Evolutionary conservation across 2,888 invertebrate genomes (phyloP).

Genomic region (Carterocephalus palaemon): DNA sequence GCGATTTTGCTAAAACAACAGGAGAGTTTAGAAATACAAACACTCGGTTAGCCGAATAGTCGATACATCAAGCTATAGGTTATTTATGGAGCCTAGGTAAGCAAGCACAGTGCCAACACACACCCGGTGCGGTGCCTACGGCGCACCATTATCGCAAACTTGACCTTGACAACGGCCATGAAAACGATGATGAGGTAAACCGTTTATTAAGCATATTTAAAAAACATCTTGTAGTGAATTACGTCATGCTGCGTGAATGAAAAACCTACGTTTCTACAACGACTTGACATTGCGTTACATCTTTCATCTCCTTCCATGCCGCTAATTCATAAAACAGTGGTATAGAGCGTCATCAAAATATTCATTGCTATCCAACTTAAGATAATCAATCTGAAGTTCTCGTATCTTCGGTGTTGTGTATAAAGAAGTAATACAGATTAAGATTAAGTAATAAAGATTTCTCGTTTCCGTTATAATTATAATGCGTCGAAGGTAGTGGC

Average conservation of each 20-base stretch:
- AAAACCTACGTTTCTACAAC: slow-evolving; percentile 35
- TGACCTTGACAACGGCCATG: slow-evolving; percentile 35
- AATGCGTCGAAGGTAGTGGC: no score
- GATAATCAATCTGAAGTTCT: no score
- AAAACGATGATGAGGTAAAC: slow-evolving; percentile 34
- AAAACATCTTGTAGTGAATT: slow-evolving; percentile 42
- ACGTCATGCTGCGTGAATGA: slow-evolving; percentile 50
- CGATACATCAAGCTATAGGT: slow-evolving; percentile 12
- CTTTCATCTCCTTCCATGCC: slow-evolving; percentile 28
- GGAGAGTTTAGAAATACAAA: slow-evolving; percentile 29
- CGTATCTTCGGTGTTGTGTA: no score
- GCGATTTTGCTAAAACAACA: slow-evolving; percentile 30
- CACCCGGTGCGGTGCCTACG: slow-evolving; percentile 4
- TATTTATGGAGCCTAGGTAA: slow-evolving; percentile 22
- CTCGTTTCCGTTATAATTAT: no score
- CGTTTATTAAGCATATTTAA: slow-evolving; percentile 28
- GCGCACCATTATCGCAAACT: slow-evolving; percentile 22
- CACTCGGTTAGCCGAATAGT: slow-evolving; percentile 18
- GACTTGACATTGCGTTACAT: slow-evolving; percentile 30
- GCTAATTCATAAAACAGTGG: slow-evolving; percentile 26
- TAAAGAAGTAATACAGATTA: no score
- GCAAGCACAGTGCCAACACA: slow-evolving; percentile 7
- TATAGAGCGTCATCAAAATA: slow-evolving; percentile 10
- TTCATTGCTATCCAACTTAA: slow-evolving; percentile 4
- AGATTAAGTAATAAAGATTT: no score